A percentile compares a stretch with the other conserved stretches of the same genome.
phyloP scores from a whole-genome alignment of 30 jellyfish, hydroid and myxozoan species.

The Hydractinia echinata region DNA sequence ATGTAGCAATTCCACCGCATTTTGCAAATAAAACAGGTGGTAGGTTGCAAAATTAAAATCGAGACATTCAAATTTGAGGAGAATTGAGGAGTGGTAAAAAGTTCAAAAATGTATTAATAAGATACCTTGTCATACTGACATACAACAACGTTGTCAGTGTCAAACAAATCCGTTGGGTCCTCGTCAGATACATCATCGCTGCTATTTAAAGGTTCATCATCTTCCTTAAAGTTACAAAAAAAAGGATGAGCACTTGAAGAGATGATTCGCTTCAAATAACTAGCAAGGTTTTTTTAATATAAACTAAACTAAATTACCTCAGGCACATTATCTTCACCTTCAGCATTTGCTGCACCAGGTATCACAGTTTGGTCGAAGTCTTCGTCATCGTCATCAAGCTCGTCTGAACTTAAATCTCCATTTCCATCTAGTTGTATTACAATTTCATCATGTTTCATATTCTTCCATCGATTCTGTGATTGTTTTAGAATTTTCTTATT shows the following conservation, averaged over 20 bases:
- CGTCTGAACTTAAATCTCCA: constrained; percentile 69
- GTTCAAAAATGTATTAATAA: too few species aligned
- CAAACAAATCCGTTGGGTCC: constrained; percentile 89
- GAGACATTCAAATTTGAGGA: too few species aligned
- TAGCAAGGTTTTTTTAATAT: not conserved
- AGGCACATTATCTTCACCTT: constrained; percentile 56
- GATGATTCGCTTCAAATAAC: not conserved
- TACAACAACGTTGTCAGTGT: constrained; percentile 94
- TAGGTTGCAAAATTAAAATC: too few species aligned
- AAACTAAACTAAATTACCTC: constrained; percentile 9
- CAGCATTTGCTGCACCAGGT: constrained; percentile 44
- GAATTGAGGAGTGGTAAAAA: too few species aligned
- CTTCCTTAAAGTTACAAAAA: constrained; percentile 51
- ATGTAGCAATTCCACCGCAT: too few species aligned
- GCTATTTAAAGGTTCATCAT: constrained; percentile 72
- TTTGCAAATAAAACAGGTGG: too few species aligned
- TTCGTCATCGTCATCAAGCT: constrained; percentile 64
- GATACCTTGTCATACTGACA: constrained; percentile 97
- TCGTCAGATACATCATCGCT: constrained; percentile 91
- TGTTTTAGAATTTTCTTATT: constrained; percentile 10
- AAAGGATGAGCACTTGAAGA: not conserved
- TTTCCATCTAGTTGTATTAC: constrained; percentile 89
- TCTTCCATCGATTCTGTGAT: not conserved
- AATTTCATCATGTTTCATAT: constrained; percentile 10
- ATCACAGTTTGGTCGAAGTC: constrained; percentile 57